phyloP scores from a whole-genome alignment of 2,888 invertebrate species.

The Cremastobaeus sp. region DNA sequence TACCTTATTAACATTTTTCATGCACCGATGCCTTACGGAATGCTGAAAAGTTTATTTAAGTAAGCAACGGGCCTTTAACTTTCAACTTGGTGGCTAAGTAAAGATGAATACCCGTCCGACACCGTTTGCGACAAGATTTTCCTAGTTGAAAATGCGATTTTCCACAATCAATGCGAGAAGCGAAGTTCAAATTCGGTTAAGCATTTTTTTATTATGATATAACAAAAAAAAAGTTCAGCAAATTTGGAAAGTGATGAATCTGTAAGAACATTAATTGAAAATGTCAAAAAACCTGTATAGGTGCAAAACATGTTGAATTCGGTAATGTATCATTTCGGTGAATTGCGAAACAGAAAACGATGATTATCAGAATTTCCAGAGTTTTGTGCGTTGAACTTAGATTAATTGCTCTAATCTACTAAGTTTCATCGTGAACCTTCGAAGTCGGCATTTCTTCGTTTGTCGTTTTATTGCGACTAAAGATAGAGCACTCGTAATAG shows the following conservation, averaged over 20 bases:
- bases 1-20: slow-evolving; percentile 77
- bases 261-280: no score
- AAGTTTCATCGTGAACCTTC: slow-evolving; percentile 63
- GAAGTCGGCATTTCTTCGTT: slow-evolving; percentile 59
- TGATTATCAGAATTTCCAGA: no score
- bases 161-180: no score
- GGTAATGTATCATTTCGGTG: no score
- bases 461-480: slow-evolving; percentile 43
- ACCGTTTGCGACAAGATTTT: no score
- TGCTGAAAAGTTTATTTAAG: slow-evolving; percentile 71
- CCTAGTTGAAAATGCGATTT: slow-evolving; percentile 57
- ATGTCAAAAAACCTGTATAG: no score
- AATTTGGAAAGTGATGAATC: no score
- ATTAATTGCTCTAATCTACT: slow-evolving; percentile 67
- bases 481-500: slow-evolving; percentile 33
- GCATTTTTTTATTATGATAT: no score
- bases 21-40: slow-evolving; percentile 72
- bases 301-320: no score
- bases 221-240: no score
- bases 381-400: slow-evolving; percentile 53
- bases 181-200: no score
- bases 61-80: slow-evolving; percentile 63
- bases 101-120: slow-evolving; percentile 61
- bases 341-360: no score
- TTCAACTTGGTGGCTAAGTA: slow-evolving; percentile 38